Conservation (phyloP, 1,140 invertebrate species). For the Macrobrachium rosenbergii region DNA sequence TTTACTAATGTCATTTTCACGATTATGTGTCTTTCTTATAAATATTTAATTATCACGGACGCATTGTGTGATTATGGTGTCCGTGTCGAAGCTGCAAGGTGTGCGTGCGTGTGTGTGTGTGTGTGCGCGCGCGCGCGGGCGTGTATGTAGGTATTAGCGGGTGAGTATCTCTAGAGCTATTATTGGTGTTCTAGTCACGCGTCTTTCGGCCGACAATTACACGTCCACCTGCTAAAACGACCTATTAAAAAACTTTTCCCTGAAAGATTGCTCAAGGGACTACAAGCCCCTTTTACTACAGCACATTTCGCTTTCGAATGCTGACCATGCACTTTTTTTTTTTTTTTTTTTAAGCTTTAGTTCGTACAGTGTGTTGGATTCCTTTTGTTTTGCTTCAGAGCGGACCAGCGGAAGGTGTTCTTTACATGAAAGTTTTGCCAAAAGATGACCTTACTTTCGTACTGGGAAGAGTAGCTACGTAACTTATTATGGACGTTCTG, state of each 20-base stretch:
- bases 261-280: constrained; percentile 34
- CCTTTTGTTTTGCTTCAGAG: no score
- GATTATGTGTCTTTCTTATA: no score
- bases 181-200: constrained; percentile 26
- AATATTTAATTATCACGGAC: background rate
- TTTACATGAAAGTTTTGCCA: no score
- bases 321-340: background rate
- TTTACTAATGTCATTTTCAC: background rate
- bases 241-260: constrained; percentile 40
- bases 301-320: background rate
- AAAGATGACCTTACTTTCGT: no score
- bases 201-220: constrained; percentile 36
- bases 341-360: background rate
- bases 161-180: background rate
- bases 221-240: constrained; percentile 33
- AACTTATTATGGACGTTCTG: no score
- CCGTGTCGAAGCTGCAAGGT: no score
- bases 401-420: no score
- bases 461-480: no score
- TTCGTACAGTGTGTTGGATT: no score
- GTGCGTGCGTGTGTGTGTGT: no score
- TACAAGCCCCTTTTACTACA: constrained; percentile 24
- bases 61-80: background rate
- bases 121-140: no score
- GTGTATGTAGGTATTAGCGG: no score